Evolutionary conservation across 2,888 invertebrate species (phyloP).

Genomic region (Leptinotarsa haldemani): DNA sequence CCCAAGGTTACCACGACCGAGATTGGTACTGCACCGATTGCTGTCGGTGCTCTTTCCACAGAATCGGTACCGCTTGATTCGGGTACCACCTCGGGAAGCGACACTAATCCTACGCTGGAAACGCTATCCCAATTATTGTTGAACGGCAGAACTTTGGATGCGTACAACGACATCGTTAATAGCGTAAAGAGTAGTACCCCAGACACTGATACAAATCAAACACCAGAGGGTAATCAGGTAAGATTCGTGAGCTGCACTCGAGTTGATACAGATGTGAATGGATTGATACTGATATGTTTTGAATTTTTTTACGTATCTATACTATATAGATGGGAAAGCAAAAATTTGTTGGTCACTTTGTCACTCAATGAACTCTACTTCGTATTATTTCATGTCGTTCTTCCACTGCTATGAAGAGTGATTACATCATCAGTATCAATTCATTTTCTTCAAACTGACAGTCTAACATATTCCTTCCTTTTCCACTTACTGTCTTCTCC

Average conservation of each 20-base stretch:
- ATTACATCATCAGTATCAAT: background rate
- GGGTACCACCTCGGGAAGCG: slow-evolving; percentile 42
- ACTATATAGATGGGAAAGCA: background rate
- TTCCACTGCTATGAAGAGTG: too few species aligned
- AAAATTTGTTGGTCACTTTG: too few species aligned
- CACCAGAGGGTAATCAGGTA: slow-evolving; percentile 24
- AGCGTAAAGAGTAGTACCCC: slow-evolving; percentile 47
- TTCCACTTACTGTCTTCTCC: background rate
- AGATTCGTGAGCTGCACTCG: slow-evolving; percentile 21
- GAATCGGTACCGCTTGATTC: slow-evolving; percentile 33
- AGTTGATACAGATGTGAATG: background rate
- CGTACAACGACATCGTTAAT: slow-evolving; percentile 71
- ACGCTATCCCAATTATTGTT: slow-evolving; percentile 71
- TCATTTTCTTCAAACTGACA: background rate
- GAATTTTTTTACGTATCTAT: background rate
- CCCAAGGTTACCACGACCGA: slow-evolving; percentile 26
- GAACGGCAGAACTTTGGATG: slow-evolving; percentile 72
- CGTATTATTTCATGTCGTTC: too few species aligned
- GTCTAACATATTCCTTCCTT: background rate
- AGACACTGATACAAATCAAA: slow-evolving; percentile 29
- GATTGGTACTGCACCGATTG: slow-evolving; percentile 15
- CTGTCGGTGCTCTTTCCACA: slow-evolving; percentile 43
- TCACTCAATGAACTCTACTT: too few species aligned
- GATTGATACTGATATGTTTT: background rate
- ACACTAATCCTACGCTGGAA: slow-evolving; percentile 68